phyloP scores from a whole-genome alignment of 2,888 invertebrate species.

The Aricia artaxerxes region DNA sequence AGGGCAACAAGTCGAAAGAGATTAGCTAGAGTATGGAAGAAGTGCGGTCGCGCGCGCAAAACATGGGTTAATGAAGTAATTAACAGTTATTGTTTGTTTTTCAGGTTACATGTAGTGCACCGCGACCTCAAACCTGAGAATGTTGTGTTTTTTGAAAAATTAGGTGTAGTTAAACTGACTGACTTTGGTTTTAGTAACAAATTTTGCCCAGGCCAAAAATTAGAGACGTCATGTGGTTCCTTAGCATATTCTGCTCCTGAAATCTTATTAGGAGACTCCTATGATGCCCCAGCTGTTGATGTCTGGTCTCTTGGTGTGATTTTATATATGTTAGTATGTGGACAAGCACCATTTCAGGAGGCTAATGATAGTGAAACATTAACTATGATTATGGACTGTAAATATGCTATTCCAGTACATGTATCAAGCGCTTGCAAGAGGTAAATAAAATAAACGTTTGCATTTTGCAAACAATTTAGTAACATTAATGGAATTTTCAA shows the following conservation, averaged over 20 bases:
- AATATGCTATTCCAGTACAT: slow-evolving; percentile 94
- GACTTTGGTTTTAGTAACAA: slow-evolving; percentile 99
- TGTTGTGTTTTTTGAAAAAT: slow-evolving; percentile 98
- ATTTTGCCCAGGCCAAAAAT: slow-evolving; percentile 96
- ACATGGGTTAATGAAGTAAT: neutral
- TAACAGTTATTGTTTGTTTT: slow-evolving; percentile 40
- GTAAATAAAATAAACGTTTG: slow-evolving; percentile 58
- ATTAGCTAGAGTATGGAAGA: neutral
- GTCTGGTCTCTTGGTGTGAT: slow-evolving; percentile 99
- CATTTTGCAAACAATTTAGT: no score
- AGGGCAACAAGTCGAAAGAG: no score
- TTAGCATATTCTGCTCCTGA: slow-evolving; percentile 99
- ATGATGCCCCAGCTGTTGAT: slow-evolving; percentile 99
- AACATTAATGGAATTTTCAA: neutral
- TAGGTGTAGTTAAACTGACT: slow-evolving; percentile 98
- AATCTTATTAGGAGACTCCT: slow-evolving; percentile 98
- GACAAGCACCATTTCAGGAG: slow-evolving; percentile 98
- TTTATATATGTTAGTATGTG: slow-evolving; percentile 98
- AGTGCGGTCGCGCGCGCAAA: no score
- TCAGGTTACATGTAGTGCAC: slow-evolving; percentile 83
- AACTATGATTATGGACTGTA: slow-evolving; percentile 99
- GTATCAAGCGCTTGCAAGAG: slow-evolving; percentile 92
- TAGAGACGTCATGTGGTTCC: slow-evolving; percentile 99
- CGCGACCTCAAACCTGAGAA: slow-evolving; percentile 99
- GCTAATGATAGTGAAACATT: slow-evolving; percentile 99